Evolutionary conservation across 2,797 vertebrate species (phyloP).

Genomic region (Lepilemur septentrionalis): DNA sequence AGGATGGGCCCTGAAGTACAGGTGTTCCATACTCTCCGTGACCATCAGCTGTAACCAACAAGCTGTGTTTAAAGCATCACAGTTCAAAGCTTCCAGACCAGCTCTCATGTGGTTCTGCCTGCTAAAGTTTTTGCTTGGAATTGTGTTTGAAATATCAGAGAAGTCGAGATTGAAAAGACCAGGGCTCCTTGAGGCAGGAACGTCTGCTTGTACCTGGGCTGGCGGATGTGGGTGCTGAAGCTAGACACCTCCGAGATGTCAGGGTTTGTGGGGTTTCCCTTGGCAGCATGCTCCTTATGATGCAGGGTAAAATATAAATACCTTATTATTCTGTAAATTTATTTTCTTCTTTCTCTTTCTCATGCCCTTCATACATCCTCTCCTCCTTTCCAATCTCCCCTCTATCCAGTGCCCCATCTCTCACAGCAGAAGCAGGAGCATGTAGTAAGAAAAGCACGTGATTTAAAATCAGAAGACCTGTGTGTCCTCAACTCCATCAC

Average conservation of each 20-base stretch:
- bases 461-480: neutral
- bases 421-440: neutral
- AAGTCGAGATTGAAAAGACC: neutral
- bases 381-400: neutral
- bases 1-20: neutral
- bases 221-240: neutral
- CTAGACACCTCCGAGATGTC: neutral
- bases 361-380: neutral
- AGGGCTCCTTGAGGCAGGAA: neutral
- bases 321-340: neutral
- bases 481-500: neutral
- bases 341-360: neutral
- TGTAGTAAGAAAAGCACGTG: neutral
- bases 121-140: constrained; percentile 17
- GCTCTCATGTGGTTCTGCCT: neutral
- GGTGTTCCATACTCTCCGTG: neutral
- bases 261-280: neutral
- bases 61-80: neutral
- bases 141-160: neutral
- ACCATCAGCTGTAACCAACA: neutral
- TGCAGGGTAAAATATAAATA: neutral
- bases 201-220: neutral
- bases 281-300: neutral
- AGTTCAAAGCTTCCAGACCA: neutral
- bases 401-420: neutral